Evolutionary conservation across 2,888 invertebrate species (phyloP), one percentile per base, ranked within the genome.

Genomic region (Panopea generosa): DNA sequence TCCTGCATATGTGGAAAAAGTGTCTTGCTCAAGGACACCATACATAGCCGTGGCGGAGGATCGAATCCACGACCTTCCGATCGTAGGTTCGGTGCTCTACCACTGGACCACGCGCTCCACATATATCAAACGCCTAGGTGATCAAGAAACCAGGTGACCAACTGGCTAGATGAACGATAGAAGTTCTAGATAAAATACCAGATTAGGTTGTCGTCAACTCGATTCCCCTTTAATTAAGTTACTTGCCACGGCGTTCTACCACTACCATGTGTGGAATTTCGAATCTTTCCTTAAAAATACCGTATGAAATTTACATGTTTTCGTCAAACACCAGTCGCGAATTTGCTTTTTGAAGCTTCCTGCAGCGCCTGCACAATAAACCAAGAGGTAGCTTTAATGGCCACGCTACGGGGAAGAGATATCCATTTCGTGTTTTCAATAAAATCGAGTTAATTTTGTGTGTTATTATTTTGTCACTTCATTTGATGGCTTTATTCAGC

Each of bases 391-490:
- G 60, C 2, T 45, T 47, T 43, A 11, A 24, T 50, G 33, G 16
- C 26, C 50, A 33, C 33, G 52, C 62, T 49, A 49, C 62, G n/a
- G 9, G 3, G 0, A 11, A 14, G 11, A 14, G n/a, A 45, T 69
- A 69, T 69, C 69, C 33, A 61, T 61, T 69, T 56, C 53, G 2
- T 26, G 16, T 24, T 27, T 40, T 69, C 45, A 45, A 43, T 45
- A 55, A 29, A 43, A 24, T 20, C 18, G 55, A 61, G 55, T 62
- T 61, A 69, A 49, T 43, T 43, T 18, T 49, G 45, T 62, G 26
- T 69, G 55, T 69, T 56, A 69, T 69, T 69, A 62, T 69, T 56
- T 62, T 69, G 69, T 69, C 69, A 69, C 45, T 27, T 52, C 18
- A 26, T 49, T 61, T 69, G 69, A 69, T 69, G 49, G 56, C 69